phyloP scores from a whole-genome alignment of 2,888 invertebrate species.

The Eumacrocentrus americanus region DNA sequence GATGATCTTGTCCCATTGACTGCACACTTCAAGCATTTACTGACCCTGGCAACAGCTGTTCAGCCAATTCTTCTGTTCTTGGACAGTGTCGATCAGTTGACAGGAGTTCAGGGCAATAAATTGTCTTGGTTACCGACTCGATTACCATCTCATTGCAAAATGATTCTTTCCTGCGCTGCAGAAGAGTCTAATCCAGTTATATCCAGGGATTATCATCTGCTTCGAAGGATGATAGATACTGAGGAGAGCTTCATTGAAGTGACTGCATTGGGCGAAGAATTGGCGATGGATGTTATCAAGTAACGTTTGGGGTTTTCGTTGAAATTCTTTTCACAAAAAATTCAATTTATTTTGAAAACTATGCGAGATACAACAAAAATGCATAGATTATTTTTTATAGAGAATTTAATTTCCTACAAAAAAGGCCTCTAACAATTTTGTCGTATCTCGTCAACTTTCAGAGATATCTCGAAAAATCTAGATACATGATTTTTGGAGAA shows the following conservation, averaged over 20 bases:
- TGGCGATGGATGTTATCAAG: constrained; percentile 89
- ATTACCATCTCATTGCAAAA: constrained; percentile 88
- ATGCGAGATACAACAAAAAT: too few species aligned
- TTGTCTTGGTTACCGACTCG: constrained; percentile 95
- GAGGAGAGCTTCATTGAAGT: constrained; percentile 91
- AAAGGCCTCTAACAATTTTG: too few species aligned
- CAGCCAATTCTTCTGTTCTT: constrained; percentile 90
- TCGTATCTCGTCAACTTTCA: too few species aligned
- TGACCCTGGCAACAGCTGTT: constrained; percentile 80
- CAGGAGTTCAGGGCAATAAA: constrained; percentile 92
- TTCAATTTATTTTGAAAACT: too few species aligned
- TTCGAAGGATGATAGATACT: constrained; percentile 86
- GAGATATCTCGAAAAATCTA: too few species aligned
- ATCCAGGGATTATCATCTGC: constrained; percentile 84
- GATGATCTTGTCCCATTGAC: constrained; percentile 95
- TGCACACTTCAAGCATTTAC: constrained; percentile 92
- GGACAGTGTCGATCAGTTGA: constrained; percentile 96
- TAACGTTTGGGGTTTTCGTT: too few species aligned
- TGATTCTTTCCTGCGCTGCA: constrained; percentile 89
- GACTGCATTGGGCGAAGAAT: constrained; percentile 85
- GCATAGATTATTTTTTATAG: too few species aligned
- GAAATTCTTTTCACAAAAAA: too few species aligned
- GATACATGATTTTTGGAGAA: too few species aligned
- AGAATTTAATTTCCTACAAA: too few species aligned
- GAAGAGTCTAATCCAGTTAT: constrained; percentile 87